These are phyloP conservation scores for Florisuga fusca DNA, from an alignment of 2,797 vertebrate species.

Conservation along the genomic window DNA sequence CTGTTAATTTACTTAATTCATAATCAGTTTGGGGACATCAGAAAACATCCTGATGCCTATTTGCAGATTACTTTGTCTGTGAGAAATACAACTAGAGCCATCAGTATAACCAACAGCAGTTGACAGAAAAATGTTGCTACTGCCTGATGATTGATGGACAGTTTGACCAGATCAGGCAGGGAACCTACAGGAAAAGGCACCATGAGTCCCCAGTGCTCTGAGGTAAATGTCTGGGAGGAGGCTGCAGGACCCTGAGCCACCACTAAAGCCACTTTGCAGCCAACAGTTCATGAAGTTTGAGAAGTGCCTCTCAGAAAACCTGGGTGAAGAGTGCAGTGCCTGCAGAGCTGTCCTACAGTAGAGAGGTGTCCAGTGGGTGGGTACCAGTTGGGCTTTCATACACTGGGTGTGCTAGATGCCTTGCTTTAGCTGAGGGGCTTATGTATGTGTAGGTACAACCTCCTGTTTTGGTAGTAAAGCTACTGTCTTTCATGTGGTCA, in stretches of 20 bases:
- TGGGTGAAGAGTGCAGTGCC: neutral
- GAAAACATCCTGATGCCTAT: neutral
- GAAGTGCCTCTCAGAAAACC: neutral
- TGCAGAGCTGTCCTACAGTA: neutral
- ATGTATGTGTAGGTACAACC: neutral
- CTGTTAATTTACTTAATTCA: neutral
- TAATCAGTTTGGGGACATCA: neutral
- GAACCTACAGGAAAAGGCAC: neutral
- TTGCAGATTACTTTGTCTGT: neutral
- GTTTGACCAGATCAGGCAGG: neutral
- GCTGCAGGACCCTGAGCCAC: neutral
- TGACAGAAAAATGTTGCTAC: neutral
- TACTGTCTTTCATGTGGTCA: neutral
- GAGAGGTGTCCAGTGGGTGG: neutral
- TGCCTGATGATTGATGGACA: neutral
- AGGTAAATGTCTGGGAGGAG: neutral
- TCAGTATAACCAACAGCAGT: neutral
- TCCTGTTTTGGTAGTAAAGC: neutral
- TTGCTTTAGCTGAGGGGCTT: neutral
- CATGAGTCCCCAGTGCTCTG: accelerated
- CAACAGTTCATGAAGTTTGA: neutral
- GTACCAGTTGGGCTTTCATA: neutral
- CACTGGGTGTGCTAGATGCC: accelerated
- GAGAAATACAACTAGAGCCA: neutral
- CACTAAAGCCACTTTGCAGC: neutral